phyloP scores from a whole-genome alignment of 2,888 invertebrate genomes.

The Gnatocerus cornutus region DNA sequence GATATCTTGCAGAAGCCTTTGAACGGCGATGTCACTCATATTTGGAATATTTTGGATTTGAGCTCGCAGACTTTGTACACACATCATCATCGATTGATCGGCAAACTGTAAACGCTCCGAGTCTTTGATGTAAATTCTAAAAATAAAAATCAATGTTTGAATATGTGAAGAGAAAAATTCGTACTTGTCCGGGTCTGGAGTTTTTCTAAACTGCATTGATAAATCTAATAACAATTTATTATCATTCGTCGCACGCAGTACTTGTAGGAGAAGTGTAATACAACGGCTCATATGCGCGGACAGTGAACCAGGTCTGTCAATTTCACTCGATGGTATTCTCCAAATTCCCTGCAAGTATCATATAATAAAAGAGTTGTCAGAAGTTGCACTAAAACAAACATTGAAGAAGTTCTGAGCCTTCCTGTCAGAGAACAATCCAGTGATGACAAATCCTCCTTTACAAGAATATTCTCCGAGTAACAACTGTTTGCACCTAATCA shows the following conservation, averaged over 20 bases:
- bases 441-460: conserved; percentile 78
- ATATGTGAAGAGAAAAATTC: background rate
- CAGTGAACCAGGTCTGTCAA: conserved; percentile 94
- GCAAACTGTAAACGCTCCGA: conserved; percentile 87
- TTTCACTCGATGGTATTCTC: conserved; percentile 92
- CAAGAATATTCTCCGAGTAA: conserved; percentile 81
- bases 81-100: conserved; percentile 84
- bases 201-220: conserved; percentile 83
- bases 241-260: conserved; percentile 86
- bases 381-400: conserved; percentile 71
- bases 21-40: conserved; percentile 65
- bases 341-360: conserved; percentile 82
- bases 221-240: conserved; percentile 86
- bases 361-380: background rate
- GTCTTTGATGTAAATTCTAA: conserved; percentile 87
- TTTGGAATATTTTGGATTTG: conserved; percentile 73
- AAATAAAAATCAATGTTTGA: conserved; percentile 49
- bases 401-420: conserved; percentile 92
- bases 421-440: conserved; percentile 89
- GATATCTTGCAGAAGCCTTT: conserved; percentile 73
- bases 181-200: conserved; percentile 90
- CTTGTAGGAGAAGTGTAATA: conserved; percentile 85
- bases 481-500: conserved; percentile 81
- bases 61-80: conserved; percentile 80
- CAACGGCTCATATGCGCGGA: conserved; percentile 93